Conservation (phyloP, 1,140 invertebrate genomes). For the Drosophila fuyamai region DNA sequence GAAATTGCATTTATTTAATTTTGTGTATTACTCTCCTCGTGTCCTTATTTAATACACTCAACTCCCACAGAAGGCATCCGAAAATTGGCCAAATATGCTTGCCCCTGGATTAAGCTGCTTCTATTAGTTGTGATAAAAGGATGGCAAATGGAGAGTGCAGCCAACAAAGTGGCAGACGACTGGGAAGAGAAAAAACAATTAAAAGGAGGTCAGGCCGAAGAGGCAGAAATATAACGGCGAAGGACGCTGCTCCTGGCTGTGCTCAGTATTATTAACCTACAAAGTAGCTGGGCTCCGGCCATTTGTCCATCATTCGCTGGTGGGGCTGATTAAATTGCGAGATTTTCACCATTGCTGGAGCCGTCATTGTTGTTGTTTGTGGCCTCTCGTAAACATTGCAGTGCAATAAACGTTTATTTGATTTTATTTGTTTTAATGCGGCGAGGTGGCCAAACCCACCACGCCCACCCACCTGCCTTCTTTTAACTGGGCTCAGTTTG, state of each 20-base stretch:
- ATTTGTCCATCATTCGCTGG: conserved; percentile 4
- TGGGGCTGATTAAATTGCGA: conserved; percentile 18
- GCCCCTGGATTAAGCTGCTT: background rate
- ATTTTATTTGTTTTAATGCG: conserved; percentile 67
- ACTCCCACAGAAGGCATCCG: too few species aligned
- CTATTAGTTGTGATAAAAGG: background rate
- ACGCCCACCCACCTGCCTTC: too few species aligned
- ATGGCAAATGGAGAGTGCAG: background rate
- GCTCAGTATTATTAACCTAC: conserved; percentile 3
- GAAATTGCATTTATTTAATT: too few species aligned
- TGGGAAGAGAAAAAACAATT: background rate
- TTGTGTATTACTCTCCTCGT: too few species aligned
- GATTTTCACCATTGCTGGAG: background rate
- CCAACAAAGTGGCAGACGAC: background rate
- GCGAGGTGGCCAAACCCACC: background rate
- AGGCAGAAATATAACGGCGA: too few species aligned
- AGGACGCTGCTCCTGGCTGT: too few species aligned
- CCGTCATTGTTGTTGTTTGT: conserved; percentile 5
- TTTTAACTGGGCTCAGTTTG: conserved; percentile 2
- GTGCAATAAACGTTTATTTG: conserved; percentile 54
- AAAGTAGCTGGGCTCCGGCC: background rate
- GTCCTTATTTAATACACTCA: too few species aligned
- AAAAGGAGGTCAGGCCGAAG: conserved; percentile 1
- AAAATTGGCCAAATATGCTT: too few species aligned
- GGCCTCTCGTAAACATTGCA: conserved; percentile 27